phyloP scores from a whole-genome alignment of 2,797 vertebrate species.

The Psittacula echo region DNA sequence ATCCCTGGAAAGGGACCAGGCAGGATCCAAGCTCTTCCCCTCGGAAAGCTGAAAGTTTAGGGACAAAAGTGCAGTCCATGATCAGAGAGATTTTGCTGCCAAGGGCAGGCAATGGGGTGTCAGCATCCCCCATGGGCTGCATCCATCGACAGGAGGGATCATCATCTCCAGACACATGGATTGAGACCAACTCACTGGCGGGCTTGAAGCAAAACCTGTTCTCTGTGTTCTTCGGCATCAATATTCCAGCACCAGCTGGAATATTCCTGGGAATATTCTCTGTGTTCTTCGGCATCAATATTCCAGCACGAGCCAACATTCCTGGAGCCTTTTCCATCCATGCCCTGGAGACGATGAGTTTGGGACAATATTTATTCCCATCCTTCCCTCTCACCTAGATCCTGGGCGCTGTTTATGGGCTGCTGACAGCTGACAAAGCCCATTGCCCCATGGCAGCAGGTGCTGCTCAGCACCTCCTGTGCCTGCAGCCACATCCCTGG shows the following conservation, averaged over 20 bases:
- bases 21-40: not conserved
- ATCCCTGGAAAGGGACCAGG: fast-evolving
- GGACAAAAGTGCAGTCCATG: fast-evolving
- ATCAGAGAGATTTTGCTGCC: fast-evolving
- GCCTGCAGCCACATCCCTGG: not conserved
- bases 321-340: not conserved
- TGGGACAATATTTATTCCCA: not conserved
- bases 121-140: fast-evolving
- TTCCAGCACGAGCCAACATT: not conserved
- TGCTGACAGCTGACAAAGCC: not conserved
- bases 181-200: fast-evolving
- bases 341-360: fast-evolving
- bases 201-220: not conserved
- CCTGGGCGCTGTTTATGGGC: not conserved
- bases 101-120: fast-evolving
- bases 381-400: not conserved
- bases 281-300: fast-evolving
- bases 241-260: not conserved
- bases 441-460: not conserved
- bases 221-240: fast-evolving
- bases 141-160: not conserved
- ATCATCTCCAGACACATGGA: not conserved
- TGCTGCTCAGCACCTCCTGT: not conserved
- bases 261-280: not conserved
- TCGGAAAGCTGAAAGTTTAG: not conserved